Evolutionary conservation across 1,140 invertebrate species (phyloP).

Genomic region (Mizuhopecten yessoensis): DNA sequence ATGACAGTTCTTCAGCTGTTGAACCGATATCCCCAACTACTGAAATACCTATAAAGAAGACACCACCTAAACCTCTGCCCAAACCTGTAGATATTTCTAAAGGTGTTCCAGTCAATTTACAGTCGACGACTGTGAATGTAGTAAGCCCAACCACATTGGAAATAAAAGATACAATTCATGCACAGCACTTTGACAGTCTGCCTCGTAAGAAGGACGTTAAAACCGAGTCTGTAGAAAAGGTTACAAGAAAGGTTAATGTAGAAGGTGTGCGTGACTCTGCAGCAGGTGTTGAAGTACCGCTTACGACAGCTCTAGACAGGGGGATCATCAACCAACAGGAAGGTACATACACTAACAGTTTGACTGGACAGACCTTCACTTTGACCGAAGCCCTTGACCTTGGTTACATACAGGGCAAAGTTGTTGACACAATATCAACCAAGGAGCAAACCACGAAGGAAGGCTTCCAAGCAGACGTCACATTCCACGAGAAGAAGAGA

Average conservation of each 20-base stretch:
- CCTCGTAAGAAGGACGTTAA: constrained; percentile 93
- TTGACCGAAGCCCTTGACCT: constrained; percentile 87
- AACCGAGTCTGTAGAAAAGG: constrained; percentile 86
- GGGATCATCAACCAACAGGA: constrained; percentile 73
- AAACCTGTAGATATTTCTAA: not conserved
- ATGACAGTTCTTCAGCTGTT: constrained; percentile 13
- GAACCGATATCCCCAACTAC: constrained; percentile 1
- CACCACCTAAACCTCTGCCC: not conserved
- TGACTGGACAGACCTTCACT: constrained; percentile 88
- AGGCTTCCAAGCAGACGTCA: constrained; percentile 74
- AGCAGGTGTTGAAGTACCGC: constrained; percentile 88
- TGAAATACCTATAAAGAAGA: constrained; percentile 31
- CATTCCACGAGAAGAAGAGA: constrained; percentile 73
- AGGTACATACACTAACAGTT: constrained; percentile 89
- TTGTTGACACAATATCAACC: constrained; percentile 72
- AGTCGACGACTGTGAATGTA: constrained; percentile 61
- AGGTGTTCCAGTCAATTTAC: constrained; percentile 40
- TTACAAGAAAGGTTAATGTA: constrained; percentile 91
- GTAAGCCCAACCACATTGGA: constrained; percentile 70
- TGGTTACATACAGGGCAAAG: constrained; percentile 72
- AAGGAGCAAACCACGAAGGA: constrained; percentile 71
- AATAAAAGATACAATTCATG: constrained; percentile 87
- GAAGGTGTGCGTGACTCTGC: constrained; percentile 92
- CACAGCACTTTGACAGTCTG: constrained; percentile 90
- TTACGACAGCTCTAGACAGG: constrained; percentile 81